Evolutionary conservation across 1,140 invertebrate genomes (phyloP), one percentile per base, ranked within the genome.

Genomic region (Epicauta chinensis): DNA sequence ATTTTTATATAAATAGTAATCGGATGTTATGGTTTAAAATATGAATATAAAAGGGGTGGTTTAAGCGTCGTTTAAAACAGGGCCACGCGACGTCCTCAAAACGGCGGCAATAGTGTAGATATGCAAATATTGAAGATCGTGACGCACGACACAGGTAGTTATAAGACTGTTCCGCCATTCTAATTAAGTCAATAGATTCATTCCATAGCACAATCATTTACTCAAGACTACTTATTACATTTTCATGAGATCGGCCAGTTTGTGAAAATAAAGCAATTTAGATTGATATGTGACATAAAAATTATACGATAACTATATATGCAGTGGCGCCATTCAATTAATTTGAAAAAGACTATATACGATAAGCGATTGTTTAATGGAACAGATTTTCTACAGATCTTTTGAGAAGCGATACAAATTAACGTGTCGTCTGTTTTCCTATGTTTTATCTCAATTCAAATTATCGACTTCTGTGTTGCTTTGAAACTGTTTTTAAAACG

Each of bases 171-270:
- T 23, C 23, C 23, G 23, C 44, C 31, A 36, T 43, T 48, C 49
- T 58, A 58, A 58, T 58, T 58, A 58, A 58, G 56, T 58, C 56
- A 55, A 55, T 58, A 55, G 56, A 58, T 58, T 58, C 56, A 35
- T 43, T 46, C 41, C 42, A 40, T 30, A 17, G 43, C 35, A 41
- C 45, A 55, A 55, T 52, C 50, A 44, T 38, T 51, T 41, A 55
- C 43, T 46, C 13, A n/a, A n/a, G 47, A 23, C 23, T 40, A 35
- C 40, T 49, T 39, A 44, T 41, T 41, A 50, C 40, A 55, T 45
- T 50, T 55, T 50, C 37, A 43, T 51, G 49, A 43, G 40, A 41
- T 37, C 37, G 15, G 13, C 31, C 35, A 50, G 34, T 43, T 44
- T 46, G 47, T 16, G 53, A 47, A 55, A 55, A 55, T 55, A 42